phyloP scores from a whole-genome alignment of 2,113 vertebrate genomes.

The Psettodes erumei region DNA sequence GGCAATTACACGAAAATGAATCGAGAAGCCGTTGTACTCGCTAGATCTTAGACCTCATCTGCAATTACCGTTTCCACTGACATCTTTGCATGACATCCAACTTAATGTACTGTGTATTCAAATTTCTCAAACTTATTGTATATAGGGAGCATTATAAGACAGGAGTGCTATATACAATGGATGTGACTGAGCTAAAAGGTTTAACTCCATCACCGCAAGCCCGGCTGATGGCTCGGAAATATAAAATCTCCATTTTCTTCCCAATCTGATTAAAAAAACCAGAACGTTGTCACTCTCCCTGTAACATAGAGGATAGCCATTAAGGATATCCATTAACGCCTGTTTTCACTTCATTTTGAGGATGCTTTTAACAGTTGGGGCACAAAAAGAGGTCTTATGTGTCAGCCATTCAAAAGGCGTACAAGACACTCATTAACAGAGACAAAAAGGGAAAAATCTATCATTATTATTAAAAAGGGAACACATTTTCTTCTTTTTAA shows the following conservation, averaged over 20 bases:
- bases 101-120: slow-evolving; percentile 1
- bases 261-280: slow-evolving; percentile 44
- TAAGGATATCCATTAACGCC: slow-evolving; percentile 49
- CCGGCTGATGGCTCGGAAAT: slow-evolving; percentile 6
- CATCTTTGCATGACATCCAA: not conserved
- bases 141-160: not conserved
- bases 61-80: slow-evolving; percentile 20
- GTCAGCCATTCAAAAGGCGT: slow-evolving; percentile 21
- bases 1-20: slow-evolving; percentile 51
- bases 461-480: no score
- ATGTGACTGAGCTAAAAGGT: slow-evolving; percentile 8
- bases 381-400: slow-evolving; percentile 39
- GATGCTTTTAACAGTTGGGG: slow-evolving; percentile 51
- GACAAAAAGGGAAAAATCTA: not conserved
- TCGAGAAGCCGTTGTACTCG: slow-evolving; percentile 33
- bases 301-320: slow-evolving; percentile 44
- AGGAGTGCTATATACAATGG: not conserved
- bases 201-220: slow-evolving; percentile 7
- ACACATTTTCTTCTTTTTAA: slow-evolving; percentile 15
- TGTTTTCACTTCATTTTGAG: slow-evolving; percentile 49
- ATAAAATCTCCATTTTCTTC: slow-evolving; percentile 33
- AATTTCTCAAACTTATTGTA: slow-evolving; percentile 8
- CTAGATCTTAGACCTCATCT: slow-evolving; percentile 14
- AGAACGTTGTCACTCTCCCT: slow-evolving; percentile 36
- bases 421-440: slow-evolving; percentile 24